These are phyloP conservation scores for Silurus asotus DNA, from an alignment of 2,113 vertebrate genomes.

Conservation along the genomic window DNA sequence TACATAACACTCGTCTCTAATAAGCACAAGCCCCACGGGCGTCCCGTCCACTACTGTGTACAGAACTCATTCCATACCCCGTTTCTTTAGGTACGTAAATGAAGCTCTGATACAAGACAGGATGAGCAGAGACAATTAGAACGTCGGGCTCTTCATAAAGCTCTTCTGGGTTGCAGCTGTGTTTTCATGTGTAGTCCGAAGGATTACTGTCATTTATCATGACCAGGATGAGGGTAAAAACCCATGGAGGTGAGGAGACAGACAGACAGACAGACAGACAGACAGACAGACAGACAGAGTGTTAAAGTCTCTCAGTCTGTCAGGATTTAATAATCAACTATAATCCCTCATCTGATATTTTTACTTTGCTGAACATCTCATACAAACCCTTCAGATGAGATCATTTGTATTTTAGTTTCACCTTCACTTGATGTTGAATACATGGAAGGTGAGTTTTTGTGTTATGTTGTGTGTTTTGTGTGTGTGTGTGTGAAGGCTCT, in stretches of 20 bases:
- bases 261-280: constrained; percentile 55
- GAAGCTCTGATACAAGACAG: neutral
- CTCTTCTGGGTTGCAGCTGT: neutral
- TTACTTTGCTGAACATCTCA: constrained; percentile 32
- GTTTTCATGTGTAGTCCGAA: constrained; percentile 23
- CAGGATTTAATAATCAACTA: constrained; percentile 66
- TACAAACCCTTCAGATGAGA: neutral
- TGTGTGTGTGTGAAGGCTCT: constrained; percentile 59
- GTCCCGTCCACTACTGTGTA: constrained; percentile 2
- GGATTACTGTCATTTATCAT: constrained; percentile 1
- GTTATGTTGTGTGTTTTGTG: neutral
- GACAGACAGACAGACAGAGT: constrained; percentile 56
- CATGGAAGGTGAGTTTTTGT: neutral
- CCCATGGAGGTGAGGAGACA: constrained; percentile 49
- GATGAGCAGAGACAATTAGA: neutral
- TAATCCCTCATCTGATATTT: constrained; percentile 58
- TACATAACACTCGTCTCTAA: constrained; percentile 56
- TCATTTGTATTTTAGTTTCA: neutral
- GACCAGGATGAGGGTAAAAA: constrained; percentile 45
- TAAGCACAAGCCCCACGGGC: constrained; percentile 56
- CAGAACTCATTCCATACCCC: neutral
- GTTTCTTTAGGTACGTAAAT: neutral
- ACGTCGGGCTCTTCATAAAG: neutral
- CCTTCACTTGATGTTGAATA: neutral
- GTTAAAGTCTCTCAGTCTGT: constrained; percentile 68